Evolutionary conservation across 2,888 invertebrate species (phyloP), one percentile per base, ranked within the genome.

Genomic region (Lathronympha strigana): DNA sequence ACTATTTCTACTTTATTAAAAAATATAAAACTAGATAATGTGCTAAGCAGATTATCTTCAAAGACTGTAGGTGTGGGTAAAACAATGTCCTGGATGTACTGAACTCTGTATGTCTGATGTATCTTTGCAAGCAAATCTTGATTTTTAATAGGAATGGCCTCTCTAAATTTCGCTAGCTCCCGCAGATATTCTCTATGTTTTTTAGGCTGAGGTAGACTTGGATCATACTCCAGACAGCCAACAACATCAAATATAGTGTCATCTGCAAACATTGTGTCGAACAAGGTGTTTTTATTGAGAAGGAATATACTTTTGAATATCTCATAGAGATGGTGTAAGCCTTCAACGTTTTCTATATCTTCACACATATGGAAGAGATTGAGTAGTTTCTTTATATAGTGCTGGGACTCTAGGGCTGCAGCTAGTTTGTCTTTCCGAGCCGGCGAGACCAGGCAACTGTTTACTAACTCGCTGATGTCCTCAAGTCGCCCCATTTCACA

Each of bases 1-100:
- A 99, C 99, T 91, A 99, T 99, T 93, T 99, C 99, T 84, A 99
- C 98, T 93, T 99, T 99, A 93, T 99, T 99, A 93, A 99, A 99
- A 94, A 98, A 99, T 91, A 99, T 98, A 93, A 99, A 99, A 93
- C 98, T 99, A 84, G 97, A 98, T 80, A 99, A 93, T 68, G 98
- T 98, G 79, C 98, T 98, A 72, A 99, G 94, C 95, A 99, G 96
- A 87, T 99, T 99, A 88, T 99, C 99, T 86, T 99, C 99, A 90
- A 99, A 99, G 77, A 99, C 97, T 74, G 98, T 98, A 11, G 99
- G 99, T 54, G 99, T 98, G 23, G 99, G 99, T 82, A 99, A 93
- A 78, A 99, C 99, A 77, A 99, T 98, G 92, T 99, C 99, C 84
- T 97, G 97, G 79, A 99, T 99, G 91, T 99, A 99, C 93, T 99